Evolutionary conservation across 2,888 invertebrate species (phyloP).

Genomic region (Escarpia spicata): DNA sequence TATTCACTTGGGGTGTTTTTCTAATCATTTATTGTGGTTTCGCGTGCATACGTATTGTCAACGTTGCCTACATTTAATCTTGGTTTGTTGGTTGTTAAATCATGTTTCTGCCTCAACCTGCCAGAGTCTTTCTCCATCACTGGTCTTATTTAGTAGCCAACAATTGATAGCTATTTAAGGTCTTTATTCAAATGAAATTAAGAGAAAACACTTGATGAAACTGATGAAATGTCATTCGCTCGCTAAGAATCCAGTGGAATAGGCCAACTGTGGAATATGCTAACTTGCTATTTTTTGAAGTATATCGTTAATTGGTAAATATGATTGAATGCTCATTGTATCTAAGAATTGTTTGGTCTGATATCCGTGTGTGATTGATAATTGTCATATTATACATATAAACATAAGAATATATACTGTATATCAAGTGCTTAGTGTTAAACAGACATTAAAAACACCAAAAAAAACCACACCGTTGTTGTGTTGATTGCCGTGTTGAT

Average conservation of each 20-base stretch:
- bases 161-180: neutral
- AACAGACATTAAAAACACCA: neutral
- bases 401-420: slow-evolving; percentile 16
- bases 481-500: neutral
- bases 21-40: neutral
- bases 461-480: neutral
- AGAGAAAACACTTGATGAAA: neutral
- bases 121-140: neutral
- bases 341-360: slow-evolving; percentile 6
- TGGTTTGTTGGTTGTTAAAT: neutral
- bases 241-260: neutral
- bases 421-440: slow-evolving; percentile 6
- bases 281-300: slow-evolving; percentile 10
- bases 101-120: neutral
- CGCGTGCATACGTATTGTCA: neutral
- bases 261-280: neutral
- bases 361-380: slow-evolving; percentile 3
- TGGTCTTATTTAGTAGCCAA: neutral
- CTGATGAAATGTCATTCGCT: neutral
- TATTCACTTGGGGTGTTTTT: slow-evolving; percentile 7
- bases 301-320: neutral
- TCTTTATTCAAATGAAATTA: neutral
- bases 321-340: slow-evolving; percentile 1
- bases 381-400: slow-evolving; percentile 13
- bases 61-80: neutral